Evolutionary conservation across 2,797 vertebrate species (phyloP).

Genomic region (Mus caroli): DNA sequence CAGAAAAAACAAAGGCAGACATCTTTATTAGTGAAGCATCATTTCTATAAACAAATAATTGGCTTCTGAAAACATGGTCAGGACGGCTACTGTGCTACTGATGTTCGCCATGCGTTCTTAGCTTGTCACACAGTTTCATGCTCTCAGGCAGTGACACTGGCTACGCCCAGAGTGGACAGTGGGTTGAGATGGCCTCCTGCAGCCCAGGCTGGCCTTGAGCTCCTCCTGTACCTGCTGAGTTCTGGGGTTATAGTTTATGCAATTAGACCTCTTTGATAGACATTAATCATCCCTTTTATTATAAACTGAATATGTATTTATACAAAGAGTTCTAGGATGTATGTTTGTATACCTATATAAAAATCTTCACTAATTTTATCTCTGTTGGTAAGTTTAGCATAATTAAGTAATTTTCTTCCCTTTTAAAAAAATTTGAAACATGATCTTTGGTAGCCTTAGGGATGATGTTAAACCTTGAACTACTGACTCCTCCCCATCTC

Average conservation of each 20-base stretch:
- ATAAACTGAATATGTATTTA: slow-evolving; percentile 33
- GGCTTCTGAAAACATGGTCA: not conserved
- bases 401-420: not conserved
- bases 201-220: not conserved
- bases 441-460: not conserved
- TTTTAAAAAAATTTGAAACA: not conserved
- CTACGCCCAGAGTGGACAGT: not conserved
- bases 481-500: not conserved
- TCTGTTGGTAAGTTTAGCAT: slow-evolving; percentile 27
- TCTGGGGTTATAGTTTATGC: not conserved
- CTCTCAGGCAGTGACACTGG: slow-evolving; percentile 39
- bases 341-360: slow-evolving; percentile 3
- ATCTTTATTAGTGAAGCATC: slow-evolving; percentile 51
- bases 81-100: slow-evolving; percentile 19
- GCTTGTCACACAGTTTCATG: slow-evolving; percentile 18
- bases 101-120: not conserved
- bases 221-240: not conserved
- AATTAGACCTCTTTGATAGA: not conserved
- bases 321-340: slow-evolving; percentile 5
- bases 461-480: not conserved
- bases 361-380: slow-evolving; percentile 17
- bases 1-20: slow-evolving; percentile 6
- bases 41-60: slow-evolving; percentile 46
- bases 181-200: not conserved
- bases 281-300: slow-evolving; percentile 40